Base-by-base conservation (phyloP, 2,888 invertebrate genomes). In the Gari tellinella region DNA sequence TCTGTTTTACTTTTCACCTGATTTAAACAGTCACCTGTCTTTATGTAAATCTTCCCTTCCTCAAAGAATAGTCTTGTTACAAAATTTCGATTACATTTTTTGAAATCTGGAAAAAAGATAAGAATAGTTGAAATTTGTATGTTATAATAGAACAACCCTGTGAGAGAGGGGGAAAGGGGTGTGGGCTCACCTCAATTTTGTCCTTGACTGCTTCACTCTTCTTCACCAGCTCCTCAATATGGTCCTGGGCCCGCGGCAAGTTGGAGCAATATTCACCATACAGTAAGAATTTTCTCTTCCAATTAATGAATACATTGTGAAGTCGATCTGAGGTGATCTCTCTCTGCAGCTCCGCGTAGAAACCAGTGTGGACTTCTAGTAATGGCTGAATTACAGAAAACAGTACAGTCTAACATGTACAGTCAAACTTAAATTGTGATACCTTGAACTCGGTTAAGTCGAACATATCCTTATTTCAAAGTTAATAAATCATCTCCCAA, bases 251-350 rank as follows among this genome's bases (percentile, higher is more conserved):
- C 61, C 94, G 94, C 0, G 97, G 96, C 73, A 99, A 94, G 92
- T 97, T 97, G 52, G 98, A 96, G 93, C 99, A 99, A 92, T 98
- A 99, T 89, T 96, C 96, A 15, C 98, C 99, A 90, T 99, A 99
- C 63, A 97, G 94, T 40, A 99, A 94, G 91, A 99, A 96, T 73
- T 95, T 95, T 90, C 97, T 96, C 85, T 97, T 95, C 95, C 96
- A 97, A 85, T 96, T 95, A 56, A 98, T 94, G 93, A 99, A 99
- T 77, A 88, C 84, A 15, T 86, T 86, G 49, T 82, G 80, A 60
- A 89, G 77, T 14, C 69, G 65, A 26, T 78, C 73, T 7, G 65
- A 65, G n/a, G 67, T 81, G 56, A 87, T 85, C 1, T 90, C 90
- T 95, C 95, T 63, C 94, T 78, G 94, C 79, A 99, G 93, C 89